Conservation (phyloP, 2,888 invertebrate genomes). For the Pammene fasciana region DNA sequence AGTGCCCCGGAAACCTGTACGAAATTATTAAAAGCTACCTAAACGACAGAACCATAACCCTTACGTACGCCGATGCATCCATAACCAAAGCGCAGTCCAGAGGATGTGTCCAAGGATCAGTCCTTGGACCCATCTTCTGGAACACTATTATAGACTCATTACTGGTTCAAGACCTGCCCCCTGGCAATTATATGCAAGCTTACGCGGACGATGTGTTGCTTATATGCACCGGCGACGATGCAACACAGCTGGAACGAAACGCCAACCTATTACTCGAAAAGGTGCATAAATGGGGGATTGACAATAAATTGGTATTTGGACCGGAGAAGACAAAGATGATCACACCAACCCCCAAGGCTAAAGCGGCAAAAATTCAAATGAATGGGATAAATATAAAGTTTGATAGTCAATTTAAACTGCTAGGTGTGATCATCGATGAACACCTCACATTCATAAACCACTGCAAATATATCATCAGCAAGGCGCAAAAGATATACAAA, state of each 20-base stretch:
- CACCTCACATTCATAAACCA: neutral
- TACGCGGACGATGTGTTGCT: too few species aligned
- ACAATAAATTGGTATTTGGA: neutral
- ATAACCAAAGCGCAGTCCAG: neutral
- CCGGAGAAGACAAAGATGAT: neutral
- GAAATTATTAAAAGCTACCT: neutral
- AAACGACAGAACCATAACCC: neutral
- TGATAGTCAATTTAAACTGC: neutral
- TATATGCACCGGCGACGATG: neutral
- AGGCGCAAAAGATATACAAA: neutral
- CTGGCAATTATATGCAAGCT: neutral
- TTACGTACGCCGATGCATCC: neutral
- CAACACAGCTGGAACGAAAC: neutral
- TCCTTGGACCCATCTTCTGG: conserved; percentile 1
- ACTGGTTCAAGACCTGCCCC: neutral
- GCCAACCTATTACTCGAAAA: neutral
- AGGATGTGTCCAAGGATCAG: too few species aligned
- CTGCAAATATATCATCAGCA: neutral
- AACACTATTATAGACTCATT: neutral
- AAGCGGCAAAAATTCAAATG: neutral
- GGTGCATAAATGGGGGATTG: neutral
- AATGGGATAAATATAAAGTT: neutral
- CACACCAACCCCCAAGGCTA: neutral
- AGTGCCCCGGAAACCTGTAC: neutral
- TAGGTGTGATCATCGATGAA: neutral